phyloP scores from a whole-genome alignment of 2,888 invertebrate species.

The Drosophila picticornis region DNA sequence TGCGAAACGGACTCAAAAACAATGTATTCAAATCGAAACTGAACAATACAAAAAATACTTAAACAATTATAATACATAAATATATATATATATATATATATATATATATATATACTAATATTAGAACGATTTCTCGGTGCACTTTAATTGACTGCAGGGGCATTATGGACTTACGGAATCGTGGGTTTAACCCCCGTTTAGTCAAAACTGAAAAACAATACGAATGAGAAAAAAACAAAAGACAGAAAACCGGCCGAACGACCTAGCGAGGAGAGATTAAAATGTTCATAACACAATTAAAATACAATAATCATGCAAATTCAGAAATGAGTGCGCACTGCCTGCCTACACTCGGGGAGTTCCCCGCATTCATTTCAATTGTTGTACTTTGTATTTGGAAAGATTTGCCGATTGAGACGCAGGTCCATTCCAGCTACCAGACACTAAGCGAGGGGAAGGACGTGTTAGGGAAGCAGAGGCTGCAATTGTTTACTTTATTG shows the following conservation, averaged over 20 bases:
- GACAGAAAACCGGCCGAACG: constrained; percentile 28
- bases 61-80: background rate
- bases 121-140: constrained; percentile 37
- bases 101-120: background rate
- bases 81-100: background rate
- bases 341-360: background rate
- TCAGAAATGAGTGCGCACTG: constrained; percentile 13
- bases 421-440: background rate
- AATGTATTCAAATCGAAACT: background rate
- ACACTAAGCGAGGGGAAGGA: no score
- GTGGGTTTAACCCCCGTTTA: constrained; percentile 43
- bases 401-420: constrained; percentile 6
- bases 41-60: background rate
- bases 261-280: constrained; percentile 33
- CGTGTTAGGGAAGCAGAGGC: background rate
- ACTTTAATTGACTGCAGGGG: constrained; percentile 16
- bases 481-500: constrained; percentile 32
- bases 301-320: constrained; percentile 13
- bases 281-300: constrained; percentile 48
- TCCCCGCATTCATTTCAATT: background rate
- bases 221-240: constrained; percentile 2
- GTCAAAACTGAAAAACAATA: constrained; percentile 9
- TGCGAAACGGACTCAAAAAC: background rate
- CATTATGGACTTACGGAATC: constrained; percentile 44
- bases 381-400: background rate